Conservation (phyloP, 2,888 invertebrate genomes). For the Eurytoma adleriae region DNA sequence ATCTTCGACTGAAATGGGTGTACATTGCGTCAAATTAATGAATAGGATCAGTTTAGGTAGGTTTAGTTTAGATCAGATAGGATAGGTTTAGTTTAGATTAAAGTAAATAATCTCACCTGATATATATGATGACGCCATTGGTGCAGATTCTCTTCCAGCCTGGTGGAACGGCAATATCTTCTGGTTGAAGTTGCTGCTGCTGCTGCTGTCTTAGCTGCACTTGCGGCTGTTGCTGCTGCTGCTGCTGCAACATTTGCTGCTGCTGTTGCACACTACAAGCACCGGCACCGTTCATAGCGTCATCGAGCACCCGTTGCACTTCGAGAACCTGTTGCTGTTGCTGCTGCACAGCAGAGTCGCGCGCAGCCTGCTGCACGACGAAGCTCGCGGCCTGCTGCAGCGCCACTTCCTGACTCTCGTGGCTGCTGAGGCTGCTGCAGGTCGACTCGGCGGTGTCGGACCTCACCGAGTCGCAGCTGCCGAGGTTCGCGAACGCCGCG, state of each 20-base stretch:
- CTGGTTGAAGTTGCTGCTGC: slow-evolving; percentile 59
- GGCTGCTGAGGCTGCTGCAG: slow-evolving; percentile 77
- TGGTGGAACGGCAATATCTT: slow-evolving; percentile 81
- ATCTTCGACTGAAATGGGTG: too few relatives aligned
- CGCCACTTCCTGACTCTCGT: slow-evolving; percentile 69
- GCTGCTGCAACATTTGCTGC: slow-evolving; percentile 56
- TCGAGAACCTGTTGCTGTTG: slow-evolving; percentile 57
- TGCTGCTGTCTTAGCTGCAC: slow-evolving; percentile 57
- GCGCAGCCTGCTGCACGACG: slow-evolving; percentile 72
- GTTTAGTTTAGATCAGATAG: too few relatives aligned
- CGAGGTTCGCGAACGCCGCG: slow-evolving; percentile 57
- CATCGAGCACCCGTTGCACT: slow-evolving; percentile 55
- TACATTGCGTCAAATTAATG: too few relatives aligned
- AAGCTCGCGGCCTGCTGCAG: slow-evolving; percentile 73
- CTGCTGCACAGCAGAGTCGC: slow-evolving; percentile 56
- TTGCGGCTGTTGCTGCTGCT: slow-evolving; percentile 54
- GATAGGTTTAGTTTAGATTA: too few relatives aligned
- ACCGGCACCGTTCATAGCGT: slow-evolving; percentile 50
- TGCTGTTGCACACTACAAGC: slow-evolving; percentile 64
- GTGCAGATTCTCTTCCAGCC: slow-evolving; percentile 87
- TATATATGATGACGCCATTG: slow-evolving; percentile 86
- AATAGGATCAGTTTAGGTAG: too few relatives aligned
- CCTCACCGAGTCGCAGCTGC: slow-evolving; percentile 79
- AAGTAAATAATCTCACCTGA: slow-evolving; percentile 80
- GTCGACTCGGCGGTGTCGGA: slow-evolving; percentile 80